Percentiles rank a stretch among this genome's conserved stretches.
Conservation (phyloP, 1,140 invertebrate genomes). For the Diorhabda sublineata region DNA sequence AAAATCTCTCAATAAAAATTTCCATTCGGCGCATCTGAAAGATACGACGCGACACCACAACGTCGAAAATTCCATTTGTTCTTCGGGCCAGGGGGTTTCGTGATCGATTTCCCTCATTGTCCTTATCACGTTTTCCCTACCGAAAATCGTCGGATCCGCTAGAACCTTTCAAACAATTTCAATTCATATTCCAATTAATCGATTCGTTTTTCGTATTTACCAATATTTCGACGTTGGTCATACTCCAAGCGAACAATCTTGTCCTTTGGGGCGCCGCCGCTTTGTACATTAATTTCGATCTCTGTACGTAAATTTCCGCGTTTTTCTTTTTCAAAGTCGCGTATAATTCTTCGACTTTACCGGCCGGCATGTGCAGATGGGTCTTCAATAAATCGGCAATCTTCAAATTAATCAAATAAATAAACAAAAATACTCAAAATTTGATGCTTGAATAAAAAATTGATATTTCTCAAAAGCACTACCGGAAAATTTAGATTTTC, state of each 20-base stretch:
- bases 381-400: conserved; percentile 71
- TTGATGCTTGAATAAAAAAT: too few species aligned
- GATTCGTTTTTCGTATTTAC: conserved; percentile 18
- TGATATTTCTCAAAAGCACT: too few species aligned
- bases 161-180: conserved; percentile 40
- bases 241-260: conserved; percentile 74
- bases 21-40: conserved; percentile 77
- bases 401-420: conserved; percentile 32
- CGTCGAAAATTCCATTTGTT: conserved; percentile 84
- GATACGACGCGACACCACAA: conserved; percentile 88
- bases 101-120: conserved; percentile 78
- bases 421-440: too few species aligned
- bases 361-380: conserved; percentile 75
- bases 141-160: conserved; percentile 82
- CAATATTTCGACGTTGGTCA: conserved; percentile 64
- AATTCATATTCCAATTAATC: too few species aligned
- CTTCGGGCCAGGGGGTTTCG: conserved; percentile 87
- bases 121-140: conserved; percentile 68
- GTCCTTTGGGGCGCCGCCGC: conserved; percentile 67
- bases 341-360: conserved; percentile 87
- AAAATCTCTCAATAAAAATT: conserved; percentile 90
- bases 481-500: too few species aligned
- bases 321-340: conserved; percentile 82
- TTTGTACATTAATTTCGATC: conserved; percentile 77
- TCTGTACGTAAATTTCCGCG: conserved; percentile 91